phyloP scores from a whole-genome alignment of 2,888 invertebrate species.

The Drosophila ustulata region DNA sequence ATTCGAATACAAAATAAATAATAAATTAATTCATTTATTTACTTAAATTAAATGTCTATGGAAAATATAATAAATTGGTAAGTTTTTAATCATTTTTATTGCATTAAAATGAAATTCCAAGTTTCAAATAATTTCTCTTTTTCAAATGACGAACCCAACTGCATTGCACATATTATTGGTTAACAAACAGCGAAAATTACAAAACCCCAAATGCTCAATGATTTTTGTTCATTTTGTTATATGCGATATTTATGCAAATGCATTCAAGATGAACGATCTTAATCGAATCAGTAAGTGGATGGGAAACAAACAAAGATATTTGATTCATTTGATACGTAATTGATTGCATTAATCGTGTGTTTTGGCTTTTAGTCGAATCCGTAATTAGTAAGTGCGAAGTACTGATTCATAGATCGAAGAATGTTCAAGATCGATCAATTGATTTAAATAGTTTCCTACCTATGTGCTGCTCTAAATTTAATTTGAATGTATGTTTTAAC shows the following conservation, averaged over 20 bases:
- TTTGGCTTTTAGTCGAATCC: neutral
- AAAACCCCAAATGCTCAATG: conserved; percentile 3
- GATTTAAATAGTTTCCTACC: too few relatives aligned
- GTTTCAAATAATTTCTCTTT: neutral
- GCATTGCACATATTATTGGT: conserved; percentile 4
- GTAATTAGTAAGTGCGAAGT: neutral
- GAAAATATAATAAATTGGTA: too few relatives aligned
- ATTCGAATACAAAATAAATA: too few relatives aligned
- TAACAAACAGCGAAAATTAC: conserved; percentile 13
- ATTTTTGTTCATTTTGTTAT: neutral
- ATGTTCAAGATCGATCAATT: too few relatives aligned
- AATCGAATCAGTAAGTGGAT: conserved; percentile 1
- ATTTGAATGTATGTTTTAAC: neutral
- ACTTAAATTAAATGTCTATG: too few relatives aligned
- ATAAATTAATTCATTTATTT: too few relatives aligned
- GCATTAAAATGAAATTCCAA: neutral
- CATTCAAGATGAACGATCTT: neutral
- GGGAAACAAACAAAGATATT: neutral
- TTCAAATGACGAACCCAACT: neutral
- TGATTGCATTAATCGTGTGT: neutral
- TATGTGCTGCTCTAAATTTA: neutral
- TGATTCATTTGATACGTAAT: neutral
- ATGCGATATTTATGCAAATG: conserved; percentile 9
- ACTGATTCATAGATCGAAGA: neutral
- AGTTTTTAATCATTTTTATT: too few relatives aligned